Evolutionary conservation across 2,888 invertebrate species (phyloP), one percentile per base, ranked within the genome.

Genomic region (Amorpha juglandis): DNA sequence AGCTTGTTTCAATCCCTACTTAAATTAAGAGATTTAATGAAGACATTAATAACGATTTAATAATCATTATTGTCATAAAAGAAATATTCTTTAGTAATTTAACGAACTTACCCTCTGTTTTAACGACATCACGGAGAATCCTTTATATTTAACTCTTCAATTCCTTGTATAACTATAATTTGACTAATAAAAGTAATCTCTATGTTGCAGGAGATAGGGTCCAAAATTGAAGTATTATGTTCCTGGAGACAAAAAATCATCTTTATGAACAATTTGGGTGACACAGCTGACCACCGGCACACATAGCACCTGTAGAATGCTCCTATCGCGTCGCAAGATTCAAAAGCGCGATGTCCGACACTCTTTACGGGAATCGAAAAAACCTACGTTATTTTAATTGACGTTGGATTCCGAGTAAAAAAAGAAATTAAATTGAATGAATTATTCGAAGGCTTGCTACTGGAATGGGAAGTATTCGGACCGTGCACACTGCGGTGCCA

Each of bases 361-460:
- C 86, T 88, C 88, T 87, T 86, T 84, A 80, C 75, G 78, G 75
- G 77, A 82, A 80, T 73, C 75, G 72, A 78, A 82, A 87, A 84
- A 80, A 84, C 73, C 80, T 71, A 82, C 83, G 88, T 83, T 89
- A 92, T 92, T 92, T 92, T 92, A 92, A 93, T 92, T 92, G 91
- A 91, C 88, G 86, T 75, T 81, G 84, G 83, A 75, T 73, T 79
- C 81, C 79, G 80, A 85, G 87, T 83, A 86, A 87, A 87, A 87
- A 81, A 81, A 82, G 79, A 83, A 82, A 84, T 78, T 74, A 78
- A 74, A 74, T 42, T 38, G 80, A 81, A 81, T 86, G 80, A 90
- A 87, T 90, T 91, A 90, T 90, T 84, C 75, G 80, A 84, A 82
- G 83, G 81, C 83, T 27, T 27, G 27, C 27, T 87, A 84, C 85